Evolutionary conservation across 2,113 vertebrate species (phyloP), one percentile per base, ranked within the genome.

Genomic region (Eptesicus fuscus): DNA sequence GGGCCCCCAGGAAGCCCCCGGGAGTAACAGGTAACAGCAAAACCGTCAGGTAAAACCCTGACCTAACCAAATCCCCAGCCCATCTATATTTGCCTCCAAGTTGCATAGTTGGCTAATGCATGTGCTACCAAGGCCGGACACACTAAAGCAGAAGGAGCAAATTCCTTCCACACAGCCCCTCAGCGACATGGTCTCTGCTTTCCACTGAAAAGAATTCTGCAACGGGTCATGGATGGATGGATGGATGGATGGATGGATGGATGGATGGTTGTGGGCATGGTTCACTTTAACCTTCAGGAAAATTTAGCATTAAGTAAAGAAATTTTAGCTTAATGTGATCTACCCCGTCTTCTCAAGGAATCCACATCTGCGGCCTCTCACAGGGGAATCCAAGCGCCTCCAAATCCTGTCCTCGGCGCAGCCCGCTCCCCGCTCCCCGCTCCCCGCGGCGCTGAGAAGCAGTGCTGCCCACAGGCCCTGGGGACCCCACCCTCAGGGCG

Each of bases 401-500:
- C 44, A 44, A 3, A 16, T 20, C 49, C 32, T 47, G 37, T 17
- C n/a, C 47, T 11, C 56, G n/a, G 10, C 22, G 47, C 73, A 73
- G 56, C 56, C 32, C 8, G 42, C 63, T 73, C 74, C 22, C 53
- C 0, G 18, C 11, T 42, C 2, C 32, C 61, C 30, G 77, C 1
- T 37, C 37, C 37, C 37, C 37, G 37, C 0, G 9, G n/a, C 35
- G 90, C 63, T 40, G 65, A 35, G 71, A 76, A 53, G 8, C 22
- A 13, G 4, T 37, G 30, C 13, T 37, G 22, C 35, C 51, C 9
- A 14, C 51, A 0, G n/a, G 63, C 47, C 30, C 13, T 0, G 9
- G 2, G 13, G 5, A 23, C 17, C 37, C 80, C 42, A 44, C 5
- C 30, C 4, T n/a, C 1, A 0, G 40, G 35, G 25, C 0, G 0